Conservation (phyloP, 2,113 vertebrate species). For the Phrynocephalus versicolor region DNA sequence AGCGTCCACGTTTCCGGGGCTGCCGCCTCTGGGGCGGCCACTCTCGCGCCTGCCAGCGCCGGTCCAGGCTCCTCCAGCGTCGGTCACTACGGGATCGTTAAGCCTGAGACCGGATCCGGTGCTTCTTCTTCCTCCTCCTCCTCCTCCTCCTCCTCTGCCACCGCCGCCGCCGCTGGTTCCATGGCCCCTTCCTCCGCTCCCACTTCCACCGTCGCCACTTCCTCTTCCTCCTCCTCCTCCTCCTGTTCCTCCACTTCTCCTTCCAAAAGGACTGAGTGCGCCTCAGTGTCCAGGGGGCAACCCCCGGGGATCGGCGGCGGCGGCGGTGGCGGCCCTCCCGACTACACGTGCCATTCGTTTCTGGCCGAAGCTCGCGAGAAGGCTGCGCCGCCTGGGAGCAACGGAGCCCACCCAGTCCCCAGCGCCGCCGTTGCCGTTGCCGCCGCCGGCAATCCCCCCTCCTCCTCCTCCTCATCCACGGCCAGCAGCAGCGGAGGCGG, state of each 20-base stretch:
- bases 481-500: constrained; percentile 36
- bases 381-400: constrained; percentile 68
- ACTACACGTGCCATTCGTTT: constrained; percentile 82
- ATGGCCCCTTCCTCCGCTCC: constrained; percentile 75
- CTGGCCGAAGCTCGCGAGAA: constrained; percentile 84
- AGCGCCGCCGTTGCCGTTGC: neutral
- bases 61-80: too few species aligned
- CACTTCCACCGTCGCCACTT: constrained; percentile 70
- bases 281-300: constrained; percentile 78
- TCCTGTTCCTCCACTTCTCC: constrained; percentile 74
- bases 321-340: constrained; percentile 73
- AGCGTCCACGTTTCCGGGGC: constrained; percentile 18
- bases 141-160: constrained; percentile 6
- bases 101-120: too few species aligned
- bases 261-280: constrained; percentile 85
- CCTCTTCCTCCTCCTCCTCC: constrained; percentile 71
- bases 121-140: too few species aligned
- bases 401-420: constrained; percentile 42
- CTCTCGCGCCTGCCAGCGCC: constrained; percentile 13
- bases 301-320: constrained; percentile 78
- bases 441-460: neutral
- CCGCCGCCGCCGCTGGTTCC: constrained; percentile 69
- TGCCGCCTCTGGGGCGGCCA: constrained; percentile 55
- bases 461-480: too few species aligned
- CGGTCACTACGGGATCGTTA: too few species aligned